A percentile compares a stretch with the other conserved stretches of the same genome.
Evolutionary conservation across 2,113 vertebrate species (phyloP).

Genomic region (Coregonus clupeaformis): DNA sequence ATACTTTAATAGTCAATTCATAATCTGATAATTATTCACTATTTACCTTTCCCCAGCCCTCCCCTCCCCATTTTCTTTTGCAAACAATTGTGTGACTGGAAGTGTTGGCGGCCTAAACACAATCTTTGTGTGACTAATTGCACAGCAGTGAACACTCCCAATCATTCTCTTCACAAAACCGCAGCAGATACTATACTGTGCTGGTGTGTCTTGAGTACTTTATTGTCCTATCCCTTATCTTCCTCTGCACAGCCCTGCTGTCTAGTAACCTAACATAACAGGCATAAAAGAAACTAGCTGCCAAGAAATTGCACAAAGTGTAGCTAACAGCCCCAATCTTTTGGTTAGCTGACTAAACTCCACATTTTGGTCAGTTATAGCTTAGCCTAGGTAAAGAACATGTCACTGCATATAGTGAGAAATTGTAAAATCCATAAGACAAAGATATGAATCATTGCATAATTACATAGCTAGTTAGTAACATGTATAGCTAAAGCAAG

Average conservation of each 20-base stretch:
- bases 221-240: neutral
- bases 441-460: too few relatives aligned
- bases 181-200: neutral
- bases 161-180: slow-evolving; percentile 37
- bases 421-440: too few relatives aligned
- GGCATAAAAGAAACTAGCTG: neutral
- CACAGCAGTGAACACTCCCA: slow-evolving; percentile 46
- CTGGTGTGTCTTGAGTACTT: neutral
- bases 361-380: too few relatives aligned
- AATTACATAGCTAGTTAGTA: too few relatives aligned
- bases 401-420: too few relatives aligned
- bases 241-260: neutral
- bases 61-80: slow-evolving; percentile 32
- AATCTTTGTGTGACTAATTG: slow-evolving; percentile 62
- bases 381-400: too few relatives aligned
- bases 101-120: slow-evolving; percentile 59
- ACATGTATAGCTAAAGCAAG: too few relatives aligned
- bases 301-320: neutral
- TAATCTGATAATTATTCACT: slow-evolving; percentile 1
- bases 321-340: neutral
- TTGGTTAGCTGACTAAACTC: too few relatives aligned
- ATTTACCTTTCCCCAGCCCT: slow-evolving; percentile 43
- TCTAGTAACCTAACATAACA: too few relatives aligned
- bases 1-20: slow-evolving; percentile 45
- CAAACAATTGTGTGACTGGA: slow-evolving; percentile 63